Evolutionary conservation across 2,888 invertebrate genomes (phyloP).

Genomic region (Antheraea assamensis): DNA sequence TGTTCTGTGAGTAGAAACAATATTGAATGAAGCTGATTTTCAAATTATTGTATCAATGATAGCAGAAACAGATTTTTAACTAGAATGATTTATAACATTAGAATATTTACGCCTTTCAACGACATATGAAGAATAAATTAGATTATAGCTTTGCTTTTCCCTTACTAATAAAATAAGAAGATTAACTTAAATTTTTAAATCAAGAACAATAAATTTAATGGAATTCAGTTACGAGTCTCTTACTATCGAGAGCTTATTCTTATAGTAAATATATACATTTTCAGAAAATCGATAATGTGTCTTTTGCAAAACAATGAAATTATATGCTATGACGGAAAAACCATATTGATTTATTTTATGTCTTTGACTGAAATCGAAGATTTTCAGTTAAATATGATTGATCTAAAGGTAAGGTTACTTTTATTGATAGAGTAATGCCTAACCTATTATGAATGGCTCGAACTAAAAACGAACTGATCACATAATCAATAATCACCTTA

Average conservation of each 20-base stretch:
- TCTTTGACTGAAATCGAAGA: conserved; percentile 45
- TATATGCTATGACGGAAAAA: conserved; percentile 68
- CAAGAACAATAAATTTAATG: no score
- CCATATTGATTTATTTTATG: conserved; percentile 55
- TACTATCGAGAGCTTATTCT: not conserved
- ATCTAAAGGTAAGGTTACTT: conserved; percentile 53
- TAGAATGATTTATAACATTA: not conserved
- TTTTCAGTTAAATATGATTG: conserved; percentile 43
- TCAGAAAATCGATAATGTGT: conserved; percentile 39
- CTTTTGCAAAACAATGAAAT: conserved; percentile 49
- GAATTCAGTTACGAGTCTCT: no score
- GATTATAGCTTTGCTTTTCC: no score
- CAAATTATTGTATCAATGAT: not conserved
- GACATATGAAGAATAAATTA: not conserved
- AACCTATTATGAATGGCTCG: not conserved
- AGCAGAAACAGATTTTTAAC: not conserved
- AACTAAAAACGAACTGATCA: not conserved
- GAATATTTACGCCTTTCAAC: not conserved
- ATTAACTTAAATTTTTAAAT: no score
- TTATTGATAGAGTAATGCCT: conserved; percentile 16
- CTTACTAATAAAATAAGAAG: no score
- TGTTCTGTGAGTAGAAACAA: conserved; percentile 37
- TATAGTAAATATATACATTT: conserved; percentile 28
- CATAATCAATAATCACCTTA: not conserved
- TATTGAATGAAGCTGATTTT: not conserved